Evolutionary conservation across 2,797 vertebrate genomes (phyloP).

Genomic region (Hoplostethus mediterraneus): DNA sequence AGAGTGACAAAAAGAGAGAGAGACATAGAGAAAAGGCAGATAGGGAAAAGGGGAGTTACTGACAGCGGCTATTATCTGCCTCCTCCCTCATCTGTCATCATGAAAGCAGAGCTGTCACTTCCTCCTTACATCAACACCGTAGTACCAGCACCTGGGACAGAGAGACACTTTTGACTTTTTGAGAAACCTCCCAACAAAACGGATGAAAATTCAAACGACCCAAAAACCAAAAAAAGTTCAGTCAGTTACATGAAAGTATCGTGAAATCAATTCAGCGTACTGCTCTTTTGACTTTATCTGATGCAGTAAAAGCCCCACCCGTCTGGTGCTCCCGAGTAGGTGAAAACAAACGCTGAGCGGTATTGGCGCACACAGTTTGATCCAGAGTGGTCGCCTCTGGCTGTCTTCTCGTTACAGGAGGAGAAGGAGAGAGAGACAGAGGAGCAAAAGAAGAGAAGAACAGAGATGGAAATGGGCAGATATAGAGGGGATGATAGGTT

Average conservation of each 20-base stretch:
- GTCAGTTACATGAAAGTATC: not conserved
- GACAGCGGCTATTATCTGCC: slow-evolving; percentile 65
- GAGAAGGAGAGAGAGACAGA: slow-evolving; percentile 17
- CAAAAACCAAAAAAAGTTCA: slow-evolving; percentile 14
- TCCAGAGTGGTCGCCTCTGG: slow-evolving; percentile 14
- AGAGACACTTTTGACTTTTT: slow-evolving; percentile 4
- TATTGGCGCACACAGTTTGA: slow-evolving; percentile 24
- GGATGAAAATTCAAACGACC: not conserved
- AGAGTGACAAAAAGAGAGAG: slow-evolving; percentile 25
- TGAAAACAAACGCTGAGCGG: slow-evolving; percentile 18
- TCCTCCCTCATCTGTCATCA: slow-evolving; percentile 66
- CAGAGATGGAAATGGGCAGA: not conserved
- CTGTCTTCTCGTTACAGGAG: slow-evolving; percentile 27
- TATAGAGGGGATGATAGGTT: slow-evolving; percentile 17
- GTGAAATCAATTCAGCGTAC: not conserved
- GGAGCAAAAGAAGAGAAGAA: slow-evolving; percentile 1
- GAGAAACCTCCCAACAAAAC: not conserved
- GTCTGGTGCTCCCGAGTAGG: not conserved
- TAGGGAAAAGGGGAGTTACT: slow-evolving; percentile 27
- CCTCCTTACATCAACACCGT: slow-evolving; percentile 50
- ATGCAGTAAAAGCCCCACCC: not conserved
- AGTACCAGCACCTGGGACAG: slow-evolving; percentile 36
- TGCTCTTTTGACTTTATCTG: not conserved
- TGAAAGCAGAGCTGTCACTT: slow-evolving; percentile 54
- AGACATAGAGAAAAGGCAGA: slow-evolving; percentile 18